Evolutionary conservation across 2,797 vertebrate species (phyloP), one percentile per base, ranked within the genome.

Genomic region (Pipistrellus pipistrellus): DNA sequence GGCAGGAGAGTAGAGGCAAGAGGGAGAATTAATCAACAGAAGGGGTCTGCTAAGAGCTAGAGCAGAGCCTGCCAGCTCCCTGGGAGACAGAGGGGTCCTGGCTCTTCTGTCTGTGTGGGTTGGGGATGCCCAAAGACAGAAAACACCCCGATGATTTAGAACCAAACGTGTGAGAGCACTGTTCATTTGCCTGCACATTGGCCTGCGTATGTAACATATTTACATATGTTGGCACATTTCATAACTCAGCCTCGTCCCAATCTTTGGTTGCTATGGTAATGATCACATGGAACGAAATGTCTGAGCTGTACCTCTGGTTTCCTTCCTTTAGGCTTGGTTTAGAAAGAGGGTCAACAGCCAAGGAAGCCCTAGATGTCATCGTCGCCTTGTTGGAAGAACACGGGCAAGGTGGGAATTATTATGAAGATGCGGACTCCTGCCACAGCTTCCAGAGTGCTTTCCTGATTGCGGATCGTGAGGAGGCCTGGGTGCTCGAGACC

Each of bases 401-500:
- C 0, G 98, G 98, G 55, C 98, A 99, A 96, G 98, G 98, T 90
- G 98, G 98, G 80, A 98, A 98, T 97, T 98, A 98, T 17, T 98
- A 98, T 20, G 98, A 98, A 96, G 98, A 98, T 46, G 98, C 97
- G 1, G 94, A 27, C 73, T 96, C 95, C 4, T 98, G 97, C 95
- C 98, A 98, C 30, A 94, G 97, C 82, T 99, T 98, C 96, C 98
- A 99, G 92, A 98, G 98, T 44, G 96, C 98, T 0, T 99, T 98
- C 95, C 97, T 99, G 93, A 98, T 99, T 73, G 98, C 98, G 93
- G 98, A 99, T 83, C 97, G 97, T 10, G 97, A 95, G 3, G 98
- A 98, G 97, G 98, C 98, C 88, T 99, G 98, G 98, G 85, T 98
- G 66, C 94, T 99, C 15, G 98, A 99, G 96, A 99, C 98, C 2